These are phyloP conservation scores for Pampus argenteus DNA, from an alignment of 2,797 vertebrate species.

Conservation along the genomic window DNA sequence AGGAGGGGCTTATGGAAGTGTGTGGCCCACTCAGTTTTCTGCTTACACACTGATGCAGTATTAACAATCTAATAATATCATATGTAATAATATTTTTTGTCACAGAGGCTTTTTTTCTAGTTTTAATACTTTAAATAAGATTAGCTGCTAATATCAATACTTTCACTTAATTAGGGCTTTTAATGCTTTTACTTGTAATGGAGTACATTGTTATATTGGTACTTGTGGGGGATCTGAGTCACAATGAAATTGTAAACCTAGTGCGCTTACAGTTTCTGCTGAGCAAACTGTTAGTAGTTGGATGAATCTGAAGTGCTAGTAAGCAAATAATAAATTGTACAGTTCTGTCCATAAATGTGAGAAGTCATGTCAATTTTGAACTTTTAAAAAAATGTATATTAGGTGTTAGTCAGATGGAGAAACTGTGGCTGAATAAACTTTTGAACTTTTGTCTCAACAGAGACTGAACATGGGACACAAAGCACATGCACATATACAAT, in stretches of 20 bases:
- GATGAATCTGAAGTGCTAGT: background rate
- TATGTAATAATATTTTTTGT: too few species aligned
- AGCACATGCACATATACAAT: conserved; percentile 22
- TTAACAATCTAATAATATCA: background rate
- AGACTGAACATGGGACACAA: conserved; percentile 33
- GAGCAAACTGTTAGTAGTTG: background rate
- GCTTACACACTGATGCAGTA: background rate
- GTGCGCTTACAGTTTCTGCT: background rate
- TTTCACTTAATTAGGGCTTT: background rate
- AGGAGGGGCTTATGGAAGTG: conserved; percentile 7
- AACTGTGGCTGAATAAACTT: background rate
- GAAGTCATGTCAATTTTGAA: background rate
- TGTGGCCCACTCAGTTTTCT: background rate
- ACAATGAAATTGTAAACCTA: too few species aligned
- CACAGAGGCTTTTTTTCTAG: too few species aligned
- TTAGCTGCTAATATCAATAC: background rate
- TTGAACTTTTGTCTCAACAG: conserved; percentile 23
- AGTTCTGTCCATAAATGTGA: background rate
- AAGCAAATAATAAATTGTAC: conserved; percentile 2
- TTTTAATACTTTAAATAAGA: background rate
- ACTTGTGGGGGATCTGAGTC: too few species aligned
- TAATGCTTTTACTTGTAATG: too few species aligned
- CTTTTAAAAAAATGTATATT: background rate
- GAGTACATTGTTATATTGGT: too few species aligned
- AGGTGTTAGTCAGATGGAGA: background rate